These are phyloP conservation scores for Leptinotarsa peninsularis DNA, from an alignment of 2,888 invertebrate genomes.

Conservation along the genomic window DNA sequence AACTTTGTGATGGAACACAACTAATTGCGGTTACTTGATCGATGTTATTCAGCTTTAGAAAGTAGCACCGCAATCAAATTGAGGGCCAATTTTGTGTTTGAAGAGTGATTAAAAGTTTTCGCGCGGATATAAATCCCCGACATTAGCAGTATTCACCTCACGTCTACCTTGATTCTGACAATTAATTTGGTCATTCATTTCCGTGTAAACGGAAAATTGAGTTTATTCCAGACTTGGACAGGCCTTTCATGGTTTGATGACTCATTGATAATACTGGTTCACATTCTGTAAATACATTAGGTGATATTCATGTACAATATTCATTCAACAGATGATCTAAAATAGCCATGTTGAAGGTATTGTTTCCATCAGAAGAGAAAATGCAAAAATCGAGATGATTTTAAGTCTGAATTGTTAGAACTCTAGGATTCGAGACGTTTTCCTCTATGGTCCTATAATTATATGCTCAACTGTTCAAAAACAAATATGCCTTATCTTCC, in stretches of 20 bases:
- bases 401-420: no score
- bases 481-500: no score
- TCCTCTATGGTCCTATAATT: no score
- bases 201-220: background rate
- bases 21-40: background rate
- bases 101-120: conserved; percentile 3
- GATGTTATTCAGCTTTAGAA: background rate
- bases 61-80: background rate
- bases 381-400: no score
- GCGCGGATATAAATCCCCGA: background rate
- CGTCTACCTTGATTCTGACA: conserved; percentile 1
- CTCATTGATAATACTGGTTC: no score
- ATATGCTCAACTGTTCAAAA: no score
- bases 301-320: no score
- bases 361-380: no score
- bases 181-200: background rate
- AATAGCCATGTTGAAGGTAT: no score
- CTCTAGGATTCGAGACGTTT: no score
- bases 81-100: background rate
- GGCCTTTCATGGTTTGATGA: background rate
- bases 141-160: background rate
- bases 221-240: background rate
- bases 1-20: background rate
- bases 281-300: no score
- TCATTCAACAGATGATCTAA: no score